phyloP scores from a whole-genome alignment of 2,888 invertebrate species.

The Callimorpha dominula region DNA sequence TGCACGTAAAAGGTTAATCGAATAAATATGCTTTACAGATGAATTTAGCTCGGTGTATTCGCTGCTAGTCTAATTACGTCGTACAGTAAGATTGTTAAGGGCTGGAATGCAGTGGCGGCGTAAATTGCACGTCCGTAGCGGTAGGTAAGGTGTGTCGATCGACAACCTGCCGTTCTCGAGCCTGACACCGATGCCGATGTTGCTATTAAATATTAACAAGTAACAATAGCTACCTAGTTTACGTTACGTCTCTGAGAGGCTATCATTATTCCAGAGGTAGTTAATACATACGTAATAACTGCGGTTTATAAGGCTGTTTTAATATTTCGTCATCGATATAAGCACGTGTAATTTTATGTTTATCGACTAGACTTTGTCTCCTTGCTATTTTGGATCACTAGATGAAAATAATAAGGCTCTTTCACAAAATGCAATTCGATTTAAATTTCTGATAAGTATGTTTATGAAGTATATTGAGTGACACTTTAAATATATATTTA shows the following conservation, averaged over 20 bases:
- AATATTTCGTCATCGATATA: constrained; percentile 31
- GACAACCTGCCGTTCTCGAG: constrained; percentile 82
- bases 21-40: constrained; percentile 54
- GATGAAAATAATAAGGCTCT: constrained; percentile 32
- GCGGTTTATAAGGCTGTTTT: constrained; percentile 42
- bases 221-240: constrained; percentile 62
- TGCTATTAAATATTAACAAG: constrained; percentile 75
- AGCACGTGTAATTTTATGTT: constrained; percentile 28
- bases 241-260: constrained; percentile 44
- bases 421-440: constrained; percentile 58
- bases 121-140: constrained; percentile 72
- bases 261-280: constrained; percentile 39
- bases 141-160: constrained; percentile 75
- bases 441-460: constrained; percentile 66
- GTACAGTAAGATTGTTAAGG: constrained; percentile 66
- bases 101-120: constrained; percentile 69
- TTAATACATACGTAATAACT: constrained; percentile 33
- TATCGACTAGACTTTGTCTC: constrained; percentile 13
- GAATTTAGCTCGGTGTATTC: constrained; percentile 52
- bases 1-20: constrained; percentile 58
- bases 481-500: not conserved
- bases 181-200: constrained; percentile 76
- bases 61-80: constrained; percentile 64
- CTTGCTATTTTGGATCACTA: constrained; percentile 18
- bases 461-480: constrained; percentile 47